Conservation (phyloP, 1,140 invertebrate species). For the Drosophila triauraria region DNA sequence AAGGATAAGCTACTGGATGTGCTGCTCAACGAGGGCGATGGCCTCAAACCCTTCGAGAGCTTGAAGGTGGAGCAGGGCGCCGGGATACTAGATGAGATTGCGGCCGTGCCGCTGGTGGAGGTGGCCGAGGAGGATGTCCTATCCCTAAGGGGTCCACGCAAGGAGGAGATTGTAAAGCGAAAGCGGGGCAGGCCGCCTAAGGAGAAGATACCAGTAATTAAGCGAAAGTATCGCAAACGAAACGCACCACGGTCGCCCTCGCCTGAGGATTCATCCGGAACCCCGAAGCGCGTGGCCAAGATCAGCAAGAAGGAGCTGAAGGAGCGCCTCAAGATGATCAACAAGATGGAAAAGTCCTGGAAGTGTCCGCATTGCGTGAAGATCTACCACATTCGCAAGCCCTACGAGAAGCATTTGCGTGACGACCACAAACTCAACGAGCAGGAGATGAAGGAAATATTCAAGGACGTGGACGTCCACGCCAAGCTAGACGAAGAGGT, state of each 20-base stretch:
- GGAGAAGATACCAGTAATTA: conserved; percentile 35
- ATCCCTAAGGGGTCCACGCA: conserved; percentile 41
- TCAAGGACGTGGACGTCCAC: conserved; percentile 68
- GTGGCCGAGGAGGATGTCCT: conserved; percentile 70
- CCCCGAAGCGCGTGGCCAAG: conserved; percentile 68
- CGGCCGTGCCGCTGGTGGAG: conserved; percentile 67
- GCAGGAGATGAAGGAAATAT: conserved; percentile 68
- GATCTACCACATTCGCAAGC: conserved; percentile 81
- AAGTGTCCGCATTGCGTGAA: conserved; percentile 80
- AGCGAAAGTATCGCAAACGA: conserved; percentile 70
- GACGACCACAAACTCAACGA: conserved; percentile 73
- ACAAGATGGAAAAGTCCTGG: conserved; percentile 77
- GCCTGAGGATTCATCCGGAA: conserved; percentile 14
- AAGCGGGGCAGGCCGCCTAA: conserved; percentile 34
- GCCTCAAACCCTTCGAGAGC: conserved; percentile 62
- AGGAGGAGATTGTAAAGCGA: conserved; percentile 7
- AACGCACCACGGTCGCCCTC: conserved; percentile 22
- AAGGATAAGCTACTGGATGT: conserved; percentile 75
- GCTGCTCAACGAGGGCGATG: conserved; percentile 65
- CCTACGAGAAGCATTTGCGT: conserved; percentile 80
- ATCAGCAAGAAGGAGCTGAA: conserved; percentile 73
- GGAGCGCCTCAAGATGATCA: conserved; percentile 75
- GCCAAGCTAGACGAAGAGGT: conserved; percentile 72
- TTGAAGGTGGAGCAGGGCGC: conserved; percentile 69
- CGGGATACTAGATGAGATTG: conserved; percentile 73